Base-by-base conservation (phyloP, 2,113 vertebrate genomes). In the Aldabrachelys gigantea region DNA sequence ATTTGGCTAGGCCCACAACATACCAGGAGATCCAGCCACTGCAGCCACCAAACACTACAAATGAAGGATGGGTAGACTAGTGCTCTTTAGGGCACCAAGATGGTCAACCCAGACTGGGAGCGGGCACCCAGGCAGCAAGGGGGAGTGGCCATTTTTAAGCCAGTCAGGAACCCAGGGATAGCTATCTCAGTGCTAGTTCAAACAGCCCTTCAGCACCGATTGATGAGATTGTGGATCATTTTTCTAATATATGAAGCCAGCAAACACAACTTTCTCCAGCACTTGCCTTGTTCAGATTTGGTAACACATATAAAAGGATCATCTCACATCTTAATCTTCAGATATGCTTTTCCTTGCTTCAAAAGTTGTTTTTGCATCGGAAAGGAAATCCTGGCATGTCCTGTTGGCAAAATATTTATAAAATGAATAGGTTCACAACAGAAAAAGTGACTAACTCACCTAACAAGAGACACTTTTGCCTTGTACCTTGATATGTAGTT, bases 241-340 rank as follows among this genome's bases (percentile, higher is more conserved):
- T 5, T 41, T 84, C 92, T 76, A 38, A 41, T 44, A 24, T 44
- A 25, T 76, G 41, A 78, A 27, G 11, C 41, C 75, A 78, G 47
- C 62, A 50, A 80, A 10, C 29, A 52, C 84, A 85, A 93, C 4
- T 90, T 92, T 47, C n/a, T 94, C 24, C 50, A 53, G 87, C 38
- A 10, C 3, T 91, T 93, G 11, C 41, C 93, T 85, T 80, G 8
- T 87, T 89, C 22, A 5, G 35, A 10, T 12, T 85, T 80, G 16
- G 80, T 24, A 87, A n/a, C 8, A 80, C 69, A 92, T 82, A 41
- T 56, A 75, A 49, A 35, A 24, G 80, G 56, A 86, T 78, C 17
- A 69, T 69, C 17, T 38, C 65, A 89, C 69, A 94, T 78, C 91
- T 79, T 38, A 5, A 47, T 92, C 78, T 84, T 95, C 35, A 80